phyloP scores from a whole-genome alignment of 1,140 invertebrate genomes.

The Vanessa atalanta region DNA sequence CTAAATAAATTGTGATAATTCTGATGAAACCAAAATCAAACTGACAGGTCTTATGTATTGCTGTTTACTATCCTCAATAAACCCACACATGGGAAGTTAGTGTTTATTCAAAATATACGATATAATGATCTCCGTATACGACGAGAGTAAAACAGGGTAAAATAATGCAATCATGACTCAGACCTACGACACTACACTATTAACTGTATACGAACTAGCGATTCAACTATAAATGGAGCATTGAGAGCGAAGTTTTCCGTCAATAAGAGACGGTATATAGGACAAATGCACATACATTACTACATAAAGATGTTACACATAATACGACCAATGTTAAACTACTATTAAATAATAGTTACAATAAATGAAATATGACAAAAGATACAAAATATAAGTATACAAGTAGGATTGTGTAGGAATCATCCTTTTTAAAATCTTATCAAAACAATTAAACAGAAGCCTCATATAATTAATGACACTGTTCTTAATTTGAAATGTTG shows the following conservation, averaged over 20 bases:
- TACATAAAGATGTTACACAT: neutral
- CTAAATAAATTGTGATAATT: neutral
- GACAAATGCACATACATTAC: neutral
- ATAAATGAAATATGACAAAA: too few relatives aligned
- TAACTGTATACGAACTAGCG: neutral
- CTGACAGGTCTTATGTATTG: too few relatives aligned
- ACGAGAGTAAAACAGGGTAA: neutral
- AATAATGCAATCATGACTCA: conserved; percentile 15
- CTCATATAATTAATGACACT: too few relatives aligned
- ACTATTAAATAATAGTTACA: neutral
- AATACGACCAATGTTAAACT: neutral
- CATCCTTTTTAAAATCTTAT: too few relatives aligned
- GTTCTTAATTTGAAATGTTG: too few relatives aligned
- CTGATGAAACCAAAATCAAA: neutral
- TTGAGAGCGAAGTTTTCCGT: conserved; percentile 1
- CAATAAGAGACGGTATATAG: conserved; percentile 8
- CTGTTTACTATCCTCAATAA: too few relatives aligned
- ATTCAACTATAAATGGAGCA: conserved; percentile 13
- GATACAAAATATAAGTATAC: too few relatives aligned
- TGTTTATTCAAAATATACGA: too few relatives aligned
- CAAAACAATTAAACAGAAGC: too few relatives aligned
- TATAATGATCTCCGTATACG: neutral
- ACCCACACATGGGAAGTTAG: too few relatives aligned
- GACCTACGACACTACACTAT: neutral
- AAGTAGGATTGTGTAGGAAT: too few relatives aligned